Evolutionary conservation across 2,113 vertebrate species (phyloP).

Genomic region (Siniperca chuatsi): DNA sequence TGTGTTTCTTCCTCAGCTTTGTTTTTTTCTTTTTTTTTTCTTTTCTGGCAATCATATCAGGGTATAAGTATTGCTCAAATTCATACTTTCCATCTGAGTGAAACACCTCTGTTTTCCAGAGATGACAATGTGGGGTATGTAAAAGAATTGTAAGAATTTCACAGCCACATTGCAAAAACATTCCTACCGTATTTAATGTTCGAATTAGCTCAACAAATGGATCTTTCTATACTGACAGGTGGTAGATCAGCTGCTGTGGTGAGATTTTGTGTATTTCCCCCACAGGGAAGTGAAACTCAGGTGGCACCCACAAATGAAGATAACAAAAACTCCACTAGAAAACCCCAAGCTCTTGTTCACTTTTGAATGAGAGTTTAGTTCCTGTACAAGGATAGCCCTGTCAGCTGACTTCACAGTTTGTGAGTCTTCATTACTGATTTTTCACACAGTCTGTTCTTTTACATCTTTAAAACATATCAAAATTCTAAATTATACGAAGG

Average conservation of each 20-base stretch:
- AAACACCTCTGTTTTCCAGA: neutral
- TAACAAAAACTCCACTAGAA: conserved; percentile 63
- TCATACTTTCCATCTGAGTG: neutral
- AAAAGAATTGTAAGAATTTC: neutral
- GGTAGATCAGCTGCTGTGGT: conserved; percentile 29
- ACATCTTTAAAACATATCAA: neutral
- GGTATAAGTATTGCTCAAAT: conserved; percentile 23
- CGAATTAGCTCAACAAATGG: neutral
- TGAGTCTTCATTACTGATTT: conserved; percentile 23
- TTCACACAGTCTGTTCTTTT: neutral
- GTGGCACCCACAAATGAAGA: conserved; percentile 27
- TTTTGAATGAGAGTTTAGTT: conserved; percentile 38
- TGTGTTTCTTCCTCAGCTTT: conserved; percentile 46
- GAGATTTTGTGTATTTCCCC: conserved; percentile 63
- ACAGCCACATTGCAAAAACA: conserved; percentile 1
- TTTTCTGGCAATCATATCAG: conserved; percentile 74
- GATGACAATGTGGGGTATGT: neutral
- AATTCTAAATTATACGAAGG: conserved; percentile 60
- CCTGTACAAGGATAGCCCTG: conserved; percentile 26
- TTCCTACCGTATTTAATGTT: neutral
- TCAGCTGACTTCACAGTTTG: conserved; percentile 33
- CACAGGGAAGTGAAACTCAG: conserved; percentile 69
- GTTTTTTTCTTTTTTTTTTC: neutral
- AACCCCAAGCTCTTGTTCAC: conserved; percentile 52
- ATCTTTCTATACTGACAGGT: conserved; percentile 35